Conservation (phyloP, 2,797 vertebrate genomes). For the Rhodeus uyekii region DNA sequence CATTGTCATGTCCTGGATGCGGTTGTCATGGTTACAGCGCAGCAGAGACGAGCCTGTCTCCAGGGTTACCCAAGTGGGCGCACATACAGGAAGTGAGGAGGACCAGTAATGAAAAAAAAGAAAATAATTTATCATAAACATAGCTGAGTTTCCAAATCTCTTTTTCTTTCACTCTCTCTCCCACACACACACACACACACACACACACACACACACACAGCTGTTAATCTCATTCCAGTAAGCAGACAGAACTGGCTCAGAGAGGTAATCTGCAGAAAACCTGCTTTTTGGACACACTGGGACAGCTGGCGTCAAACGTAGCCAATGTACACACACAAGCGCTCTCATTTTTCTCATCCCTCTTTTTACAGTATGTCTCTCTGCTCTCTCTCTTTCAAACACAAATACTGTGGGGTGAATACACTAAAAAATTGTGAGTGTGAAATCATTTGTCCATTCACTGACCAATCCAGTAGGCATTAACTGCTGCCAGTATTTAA, state of each 20-base stretch:
- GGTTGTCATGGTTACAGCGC: constrained; percentile 76
- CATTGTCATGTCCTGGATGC: constrained; percentile 67
- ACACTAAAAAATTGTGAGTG: not conserved
- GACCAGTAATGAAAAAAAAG: constrained; percentile 74
- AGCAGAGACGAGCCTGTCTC: constrained; percentile 67
- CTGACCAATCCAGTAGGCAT: not conserved
- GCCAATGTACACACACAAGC: constrained; percentile 45
- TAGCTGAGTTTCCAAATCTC: constrained; percentile 52
- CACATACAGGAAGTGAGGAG: constrained; percentile 33
- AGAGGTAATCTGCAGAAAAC: constrained; percentile 78
- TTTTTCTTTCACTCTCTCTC: constrained; percentile 32
- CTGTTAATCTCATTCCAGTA: constrained; percentile 77
- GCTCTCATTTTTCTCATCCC: constrained; percentile 25
- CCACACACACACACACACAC: constrained; percentile 34
- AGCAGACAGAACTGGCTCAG: constrained; percentile 77
- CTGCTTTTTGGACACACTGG: constrained; percentile 72
- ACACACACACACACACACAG: constrained; percentile 54
- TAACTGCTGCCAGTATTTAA: not conserved
- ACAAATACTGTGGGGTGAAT: not conserved
- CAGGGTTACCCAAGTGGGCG: constrained; percentile 63
- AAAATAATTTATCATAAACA: constrained; percentile 24
- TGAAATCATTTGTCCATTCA: not conserved
- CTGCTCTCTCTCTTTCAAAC: constrained; percentile 9
- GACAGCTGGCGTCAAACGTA: constrained; percentile 68
- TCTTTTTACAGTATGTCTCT: constrained; percentile 21